Evolutionary conservation across 2,113 vertebrate species (phyloP), one percentile per base, ranked within the genome.

Genomic region (Cranoglanis bouderius): DNA sequence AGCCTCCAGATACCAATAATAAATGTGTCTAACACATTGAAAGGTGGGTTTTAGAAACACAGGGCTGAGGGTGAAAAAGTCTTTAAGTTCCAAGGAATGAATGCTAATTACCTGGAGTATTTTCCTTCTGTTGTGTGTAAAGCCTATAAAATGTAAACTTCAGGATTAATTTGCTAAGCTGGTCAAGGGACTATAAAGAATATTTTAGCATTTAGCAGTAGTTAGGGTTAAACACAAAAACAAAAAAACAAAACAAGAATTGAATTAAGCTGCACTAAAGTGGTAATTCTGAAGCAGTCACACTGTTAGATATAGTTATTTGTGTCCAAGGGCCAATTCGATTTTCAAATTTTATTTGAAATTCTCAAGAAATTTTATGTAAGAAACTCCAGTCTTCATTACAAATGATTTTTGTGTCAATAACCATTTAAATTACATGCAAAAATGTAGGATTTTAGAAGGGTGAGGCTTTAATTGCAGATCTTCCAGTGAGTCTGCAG

Each of bases 11-110:
- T 81, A 82, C 67, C 29, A 67, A 10, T 53, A 26, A 84, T 29
- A 40, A 26, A 82, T 84, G 80, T 87, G 81, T 21, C 29, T 40
- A 43, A 70, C 24, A 65, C 49, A 78, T 46, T 78, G 19, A 59
- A 38, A 83, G 24, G 26, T 84, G 55, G 67, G 46, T 82, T 86
- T 63, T 89, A 63, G 61, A 84, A 89, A 70, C 72, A 70, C 55
- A 32, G 78, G 49, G 35, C 7, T 29, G 19, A 46, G 6, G 57
- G 3, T 16, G 67, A 65, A 13, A 57, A 59, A 81, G 32, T 24
- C 10, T 43, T 75, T 4, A 46, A 43, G 40, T 77, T 77, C 29
- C 3, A 43, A 26, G 26, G 14, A 49, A 77, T 29, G 43, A 77
- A 77, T 77, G 74, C 24, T n/a, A 49, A 49, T 46, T 49, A 49